A percentile compares a stretch with the other conserved stretches of the same genome.
These are phyloP conservation scores for Psettodes erumei DNA, from an alignment of 2,113 vertebrate species.

Conservation along the genomic window DNA sequence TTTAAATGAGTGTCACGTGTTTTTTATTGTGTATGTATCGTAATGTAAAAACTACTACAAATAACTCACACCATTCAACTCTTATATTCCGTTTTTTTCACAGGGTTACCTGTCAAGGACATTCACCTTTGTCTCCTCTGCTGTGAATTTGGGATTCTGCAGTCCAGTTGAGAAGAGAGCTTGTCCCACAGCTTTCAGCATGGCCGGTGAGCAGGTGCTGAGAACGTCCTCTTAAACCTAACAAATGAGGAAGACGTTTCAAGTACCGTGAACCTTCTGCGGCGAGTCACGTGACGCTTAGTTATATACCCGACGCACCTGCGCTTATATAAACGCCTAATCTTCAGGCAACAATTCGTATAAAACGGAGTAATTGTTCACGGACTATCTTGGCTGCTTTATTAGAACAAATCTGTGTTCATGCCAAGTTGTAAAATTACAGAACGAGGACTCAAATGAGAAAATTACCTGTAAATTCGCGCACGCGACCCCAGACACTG, in stretches of 20 bases:
- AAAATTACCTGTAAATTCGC: slow-evolving; percentile 11
- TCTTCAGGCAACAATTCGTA: not conserved
- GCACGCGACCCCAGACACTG: too few relatives aligned
- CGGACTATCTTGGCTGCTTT: fast-evolving
- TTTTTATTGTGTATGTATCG: too few relatives aligned
- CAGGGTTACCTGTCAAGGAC: not conserved
- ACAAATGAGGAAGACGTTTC: not conserved
- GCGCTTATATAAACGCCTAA: not conserved
- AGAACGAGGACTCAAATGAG: not conserved
- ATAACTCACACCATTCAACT: too few relatives aligned
- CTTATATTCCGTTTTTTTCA: not conserved
- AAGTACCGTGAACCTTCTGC: not conserved
- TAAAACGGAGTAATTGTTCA: not conserved
- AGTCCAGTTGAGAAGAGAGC: slow-evolving; percentile 78
- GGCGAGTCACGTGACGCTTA: slow-evolving; percentile 18
- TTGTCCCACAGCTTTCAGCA: slow-evolving; percentile 82
- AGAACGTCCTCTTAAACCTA: not conserved
- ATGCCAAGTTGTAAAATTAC: not conserved
- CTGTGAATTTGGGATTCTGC: slow-evolving; percentile 78
- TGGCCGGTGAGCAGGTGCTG: slow-evolving; percentile 41
- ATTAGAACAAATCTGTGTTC: not conserved
- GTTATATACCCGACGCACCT: not conserved
- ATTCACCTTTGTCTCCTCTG: slow-evolving; percentile 75
- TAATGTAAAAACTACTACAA: too few relatives aligned
- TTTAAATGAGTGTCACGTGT: too few relatives aligned